phyloP scores from a whole-genome alignment of 1,140 invertebrate genomes.

The Lanistes nyassanus region DNA sequence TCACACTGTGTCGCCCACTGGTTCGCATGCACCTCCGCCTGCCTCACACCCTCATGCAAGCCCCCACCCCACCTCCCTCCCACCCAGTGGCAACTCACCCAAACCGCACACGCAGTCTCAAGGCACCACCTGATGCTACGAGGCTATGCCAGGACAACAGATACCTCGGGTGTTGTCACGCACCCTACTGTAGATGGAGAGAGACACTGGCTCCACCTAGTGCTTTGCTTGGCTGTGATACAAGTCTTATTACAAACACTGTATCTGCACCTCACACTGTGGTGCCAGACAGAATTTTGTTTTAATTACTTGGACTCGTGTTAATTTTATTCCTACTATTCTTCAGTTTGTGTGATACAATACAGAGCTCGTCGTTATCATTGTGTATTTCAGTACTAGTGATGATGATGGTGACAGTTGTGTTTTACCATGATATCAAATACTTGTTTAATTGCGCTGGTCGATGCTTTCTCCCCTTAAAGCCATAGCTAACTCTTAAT shows the following conservation, averaged over 20 bases:
- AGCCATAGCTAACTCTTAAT: background rate
- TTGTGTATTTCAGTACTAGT: constrained; percentile 5
- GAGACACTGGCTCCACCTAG: constrained; percentile 27
- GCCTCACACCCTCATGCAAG: background rate
- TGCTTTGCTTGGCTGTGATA: constrained; percentile 27
- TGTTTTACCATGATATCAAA: constrained; percentile 6
- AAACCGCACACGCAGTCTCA: constrained; percentile 21
- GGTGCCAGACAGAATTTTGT: background rate
- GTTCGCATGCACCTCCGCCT: background rate
- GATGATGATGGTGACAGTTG: constrained; percentile 11
- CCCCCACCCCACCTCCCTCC: constrained; percentile 4
- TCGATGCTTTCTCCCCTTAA: background rate
- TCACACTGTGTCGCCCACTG: constrained; percentile 11
- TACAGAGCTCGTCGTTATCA: constrained; percentile 2
- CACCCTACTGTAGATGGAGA: constrained; percentile 14
- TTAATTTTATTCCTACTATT: constrained; percentile 13
- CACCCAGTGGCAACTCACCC: constrained; percentile 7
- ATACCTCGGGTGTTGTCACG: constrained; percentile 20
- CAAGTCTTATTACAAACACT: constrained; percentile 9
- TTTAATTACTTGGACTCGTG: background rate
- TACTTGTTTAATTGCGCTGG: background rate
- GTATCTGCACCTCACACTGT: background rate
- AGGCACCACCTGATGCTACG: constrained; percentile 17
- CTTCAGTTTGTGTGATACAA: constrained; percentile 22
- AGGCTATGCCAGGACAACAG: constrained; percentile 3